Percentiles rank a stretch among this genome's conserved stretches.
phyloP scores from a whole-genome alignment of 1,140 invertebrate species.

The Drosophila murphyi region DNA sequence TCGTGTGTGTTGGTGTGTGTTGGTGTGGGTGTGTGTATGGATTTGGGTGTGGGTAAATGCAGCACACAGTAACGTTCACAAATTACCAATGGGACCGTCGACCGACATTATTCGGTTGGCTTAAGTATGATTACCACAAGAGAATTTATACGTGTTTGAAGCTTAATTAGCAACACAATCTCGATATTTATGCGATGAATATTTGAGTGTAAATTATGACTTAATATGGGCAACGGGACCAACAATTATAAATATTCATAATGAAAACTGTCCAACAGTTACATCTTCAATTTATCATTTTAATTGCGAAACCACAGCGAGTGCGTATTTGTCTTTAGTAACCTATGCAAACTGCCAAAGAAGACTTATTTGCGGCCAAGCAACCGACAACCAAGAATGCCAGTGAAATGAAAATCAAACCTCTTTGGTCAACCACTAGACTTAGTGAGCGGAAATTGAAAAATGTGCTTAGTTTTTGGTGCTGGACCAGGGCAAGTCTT shows the following conservation, averaged over 20 bases:
- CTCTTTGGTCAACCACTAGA: slow-evolving; percentile 53
- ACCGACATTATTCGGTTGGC: slow-evolving; percentile 25
- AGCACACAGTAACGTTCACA: slow-evolving; percentile 2
- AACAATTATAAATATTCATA: slow-evolving; percentile 24
- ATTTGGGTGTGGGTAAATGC: background rate
- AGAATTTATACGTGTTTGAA: slow-evolving; percentile 38
- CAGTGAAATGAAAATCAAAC: slow-evolving; percentile 12
- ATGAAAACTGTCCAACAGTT: slow-evolving; percentile 6
- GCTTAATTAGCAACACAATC: slow-evolving; percentile 41
- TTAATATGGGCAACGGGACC: slow-evolving; percentile 8
- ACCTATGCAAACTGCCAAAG: slow-evolving; percentile 7
- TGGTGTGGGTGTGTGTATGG: background rate
- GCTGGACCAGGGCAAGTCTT: slow-evolving; percentile 36
- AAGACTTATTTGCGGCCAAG: slow-evolving; percentile 16
- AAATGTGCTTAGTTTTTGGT: slow-evolving; percentile 64
- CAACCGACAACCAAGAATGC: slow-evolving; percentile 9
- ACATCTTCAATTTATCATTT: slow-evolving; percentile 5
- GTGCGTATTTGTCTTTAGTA: slow-evolving; percentile 34
- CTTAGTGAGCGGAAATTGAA: slow-evolving; percentile 75
- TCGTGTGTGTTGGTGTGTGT: background rate
- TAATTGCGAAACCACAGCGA: slow-evolving; percentile 33
- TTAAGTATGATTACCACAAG: slow-evolving; percentile 41
- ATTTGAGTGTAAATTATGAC: slow-evolving; percentile 37
- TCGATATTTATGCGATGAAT: slow-evolving; percentile 20
- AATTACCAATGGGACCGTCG: slow-evolving; percentile 18